Percentiles rank a stretch among this genome's conserved stretches.
These are phyloP conservation scores for Lottia gigantea DNA, from an alignment of 2,888 invertebrate species.

Conservation along the genomic window DNA sequence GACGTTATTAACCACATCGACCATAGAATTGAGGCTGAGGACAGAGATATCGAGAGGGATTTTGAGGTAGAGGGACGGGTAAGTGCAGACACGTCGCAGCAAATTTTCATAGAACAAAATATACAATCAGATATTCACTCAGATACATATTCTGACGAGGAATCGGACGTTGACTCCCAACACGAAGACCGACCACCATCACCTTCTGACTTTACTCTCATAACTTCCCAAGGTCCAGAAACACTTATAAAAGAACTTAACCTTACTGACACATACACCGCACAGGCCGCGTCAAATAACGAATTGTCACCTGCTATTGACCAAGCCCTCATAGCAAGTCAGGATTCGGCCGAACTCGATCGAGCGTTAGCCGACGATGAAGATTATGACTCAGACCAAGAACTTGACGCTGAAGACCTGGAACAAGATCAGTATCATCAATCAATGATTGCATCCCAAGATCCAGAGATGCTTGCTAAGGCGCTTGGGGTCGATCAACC, in stretches of 20 bases:
- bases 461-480: conserved; percentile 53
- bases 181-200: conserved; percentile 60
- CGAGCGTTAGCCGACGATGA: conserved; percentile 5
- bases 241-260: conserved; percentile 40
- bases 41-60: conserved; percentile 26
- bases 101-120: conserved; percentile 61
- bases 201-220: conserved; percentile 63
- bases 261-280: conserved; percentile 18
- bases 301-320: conserved; percentile 27
- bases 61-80: conserved; percentile 48
- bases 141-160: conserved; percentile 11
- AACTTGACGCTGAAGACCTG: conserved; percentile 16
- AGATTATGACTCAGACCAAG: conserved; percentile 19
- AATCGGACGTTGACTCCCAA: conserved; percentile 21
- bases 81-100: conserved; percentile 58
- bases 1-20: conserved; percentile 24
- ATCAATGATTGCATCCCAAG: conserved; percentile 61
- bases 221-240: conserved; percentile 53
- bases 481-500: conserved; percentile 31
- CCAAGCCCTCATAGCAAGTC: neutral
- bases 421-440: conserved; percentile 36
- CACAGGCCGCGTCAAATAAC: conserved; percentile 5
- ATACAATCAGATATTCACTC: conserved; percentile 36
- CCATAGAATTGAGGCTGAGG: conserved; percentile 11
- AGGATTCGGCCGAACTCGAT: conserved; percentile 6